A percentile compares a stretch with the other conserved stretches of the same genome.
Evolutionary conservation across 2,113 vertebrate genomes (phyloP).

Genomic region (Hydropotes inermis): DNA sequence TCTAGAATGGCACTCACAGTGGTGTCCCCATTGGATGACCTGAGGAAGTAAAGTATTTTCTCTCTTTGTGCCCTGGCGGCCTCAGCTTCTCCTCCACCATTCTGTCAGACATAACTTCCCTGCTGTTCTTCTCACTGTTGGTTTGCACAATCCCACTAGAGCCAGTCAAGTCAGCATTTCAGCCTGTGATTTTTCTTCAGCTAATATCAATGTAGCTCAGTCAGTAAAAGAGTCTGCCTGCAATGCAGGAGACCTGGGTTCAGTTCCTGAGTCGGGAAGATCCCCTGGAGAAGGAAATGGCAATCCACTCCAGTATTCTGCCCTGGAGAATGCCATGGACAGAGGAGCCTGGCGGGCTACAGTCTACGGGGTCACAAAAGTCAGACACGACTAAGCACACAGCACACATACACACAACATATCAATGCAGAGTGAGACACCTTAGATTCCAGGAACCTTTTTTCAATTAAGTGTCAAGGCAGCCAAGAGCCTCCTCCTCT

Average conservation of each 20-base stretch:
- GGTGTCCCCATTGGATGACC: neutral
- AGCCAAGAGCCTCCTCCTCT: neutral
- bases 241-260: neutral
- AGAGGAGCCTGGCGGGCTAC: neutral
- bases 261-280: neutral
- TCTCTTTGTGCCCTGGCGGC: neutral
- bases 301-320: neutral
- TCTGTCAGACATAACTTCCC: neutral
- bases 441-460: neutral
- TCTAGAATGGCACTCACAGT: neutral
- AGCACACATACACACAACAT: neutral
- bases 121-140: neutral
- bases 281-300: neutral
- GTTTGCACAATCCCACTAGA: neutral
- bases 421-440: neutral
- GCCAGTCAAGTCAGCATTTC: neutral
- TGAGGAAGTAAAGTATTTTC: neutral
- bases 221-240: neutral
- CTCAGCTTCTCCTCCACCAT: neutral
- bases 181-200: neutral
- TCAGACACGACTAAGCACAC: neutral
- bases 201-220: neutral
- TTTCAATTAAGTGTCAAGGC: neutral
- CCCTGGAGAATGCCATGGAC: neutral
- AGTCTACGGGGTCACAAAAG: neutral